phyloP scores from a whole-genome alignment of 2,113 vertebrate species.

The zebrafish (Danio rerio) region GRCz12tu NC_133196.1:20316501-20317000 shows the following conservation, averaged over 20 bases:
- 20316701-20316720: conserved; percentile 67
- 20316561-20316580: background rate
- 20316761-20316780: conserved; percentile 78
- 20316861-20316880: background rate
- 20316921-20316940: conserved; percentile 46
- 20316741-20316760: conserved; percentile 76
- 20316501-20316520: background rate
- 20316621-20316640: background rate
- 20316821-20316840: conserved; percentile 17
- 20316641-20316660: conserved; percentile 21
- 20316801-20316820: conserved; percentile 60
- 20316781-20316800: conserved; percentile 50
- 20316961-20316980: conserved; percentile 82
- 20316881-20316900: conserved; percentile 31
- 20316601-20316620: background rate
- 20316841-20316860: background rate
- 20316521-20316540: background rate
- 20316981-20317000: conserved; percentile 76
- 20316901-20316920: background rate
- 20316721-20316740: conserved; percentile 57
- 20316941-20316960: conserved; percentile 55
- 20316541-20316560: background rate
- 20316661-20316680: conserved; percentile 2
- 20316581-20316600: background rate
- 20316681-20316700: conserved; percentile 48